Evolutionary conservation across 1,140 invertebrate species (phyloP).

Genomic region (Panonychus citri): DNA sequence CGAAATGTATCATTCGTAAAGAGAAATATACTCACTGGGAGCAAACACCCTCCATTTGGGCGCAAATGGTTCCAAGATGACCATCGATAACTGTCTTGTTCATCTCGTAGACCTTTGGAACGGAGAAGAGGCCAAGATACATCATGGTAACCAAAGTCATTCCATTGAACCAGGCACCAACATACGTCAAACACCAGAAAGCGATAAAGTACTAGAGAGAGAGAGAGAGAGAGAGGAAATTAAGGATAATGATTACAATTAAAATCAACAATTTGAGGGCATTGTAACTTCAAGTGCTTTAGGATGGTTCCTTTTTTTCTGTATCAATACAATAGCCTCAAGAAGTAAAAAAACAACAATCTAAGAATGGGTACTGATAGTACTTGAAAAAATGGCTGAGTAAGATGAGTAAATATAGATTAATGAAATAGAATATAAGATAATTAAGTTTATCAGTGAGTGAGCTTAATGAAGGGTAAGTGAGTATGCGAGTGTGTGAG

Average conservation of each 20-base stretch:
- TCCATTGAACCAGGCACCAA: constrained; percentile 93
- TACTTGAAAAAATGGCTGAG: too few species aligned
- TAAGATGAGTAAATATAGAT: too few species aligned
- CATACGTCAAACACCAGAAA: constrained; percentile 81
- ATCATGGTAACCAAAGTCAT: constrained; percentile 83
- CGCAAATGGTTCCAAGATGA: constrained; percentile 60
- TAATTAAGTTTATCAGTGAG: too few species aligned
- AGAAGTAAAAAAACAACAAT: too few species aligned
- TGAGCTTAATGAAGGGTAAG: too few species aligned
- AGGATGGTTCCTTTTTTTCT: too few species aligned
- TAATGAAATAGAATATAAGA: too few species aligned
- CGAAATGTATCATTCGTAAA: too few species aligned
- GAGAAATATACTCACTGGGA: constrained; percentile 3
- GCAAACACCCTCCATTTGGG: constrained; percentile 29
- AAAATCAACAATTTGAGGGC: background rate
- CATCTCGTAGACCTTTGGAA: constrained; percentile 92
- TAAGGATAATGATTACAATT: background rate
- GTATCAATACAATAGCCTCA: too few species aligned
- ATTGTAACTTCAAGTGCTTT: too few species aligned
- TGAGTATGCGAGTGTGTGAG: too few species aligned
- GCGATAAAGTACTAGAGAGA: constrained; percentile 64
- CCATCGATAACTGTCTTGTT: constrained; percentile 91
- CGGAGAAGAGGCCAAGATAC: constrained; percentile 71
- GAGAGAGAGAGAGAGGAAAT: background rate
- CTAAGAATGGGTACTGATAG: too few species aligned